Evolutionary conservation across 2,888 invertebrate genomes (phyloP).

Genomic region (Rhorus exstirpatorius): DNA sequence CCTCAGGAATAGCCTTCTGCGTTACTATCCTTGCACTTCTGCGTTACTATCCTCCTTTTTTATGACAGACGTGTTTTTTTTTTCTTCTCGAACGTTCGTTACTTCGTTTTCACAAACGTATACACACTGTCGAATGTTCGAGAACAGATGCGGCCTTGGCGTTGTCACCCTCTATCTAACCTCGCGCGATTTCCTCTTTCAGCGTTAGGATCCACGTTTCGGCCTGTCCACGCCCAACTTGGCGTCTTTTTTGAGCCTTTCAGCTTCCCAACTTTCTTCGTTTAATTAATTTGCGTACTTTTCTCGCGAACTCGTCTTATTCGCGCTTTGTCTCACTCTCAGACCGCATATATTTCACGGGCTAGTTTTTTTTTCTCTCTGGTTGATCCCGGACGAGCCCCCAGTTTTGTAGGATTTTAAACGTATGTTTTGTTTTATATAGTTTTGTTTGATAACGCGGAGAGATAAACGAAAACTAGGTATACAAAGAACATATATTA

Average conservation of each 20-base stretch:
- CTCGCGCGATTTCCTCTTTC: conserved; percentile 28
- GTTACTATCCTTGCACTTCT: conserved; percentile 36
- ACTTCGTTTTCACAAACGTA: too few species aligned
- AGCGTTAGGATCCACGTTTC: too few species aligned
- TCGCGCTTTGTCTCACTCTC: conserved; percentile 24
- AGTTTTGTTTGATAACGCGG: too few species aligned
- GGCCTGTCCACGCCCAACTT: too few species aligned
- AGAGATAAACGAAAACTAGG: too few species aligned
- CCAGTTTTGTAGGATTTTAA: conserved; percentile 49
- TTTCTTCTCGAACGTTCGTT: conserved; percentile 27
- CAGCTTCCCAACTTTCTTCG: too few species aligned
- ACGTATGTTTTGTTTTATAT: conserved; percentile 27
- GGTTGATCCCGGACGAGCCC: too few species aligned
- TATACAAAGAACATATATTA: too few species aligned
- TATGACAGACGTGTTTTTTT: background rate
- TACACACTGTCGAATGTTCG: conserved; percentile 18
- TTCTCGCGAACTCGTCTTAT: conserved; percentile 32
- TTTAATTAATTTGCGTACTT: too few species aligned
- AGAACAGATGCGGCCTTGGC: conserved; percentile 21
- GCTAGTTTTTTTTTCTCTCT: conserved; percentile 11
- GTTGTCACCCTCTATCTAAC: conserved; percentile 26
- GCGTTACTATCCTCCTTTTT: conserved; percentile 4
- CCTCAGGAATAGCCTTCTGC: conserved; percentile 26
- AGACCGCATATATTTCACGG: conserved; percentile 6
- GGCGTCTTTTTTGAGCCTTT: too few species aligned